Percentiles rank a stretch among this genome's conserved stretches.
Evolutionary conservation across 2,113 vertebrate species (phyloP).

Genomic region (Hyla sarda): DNA sequence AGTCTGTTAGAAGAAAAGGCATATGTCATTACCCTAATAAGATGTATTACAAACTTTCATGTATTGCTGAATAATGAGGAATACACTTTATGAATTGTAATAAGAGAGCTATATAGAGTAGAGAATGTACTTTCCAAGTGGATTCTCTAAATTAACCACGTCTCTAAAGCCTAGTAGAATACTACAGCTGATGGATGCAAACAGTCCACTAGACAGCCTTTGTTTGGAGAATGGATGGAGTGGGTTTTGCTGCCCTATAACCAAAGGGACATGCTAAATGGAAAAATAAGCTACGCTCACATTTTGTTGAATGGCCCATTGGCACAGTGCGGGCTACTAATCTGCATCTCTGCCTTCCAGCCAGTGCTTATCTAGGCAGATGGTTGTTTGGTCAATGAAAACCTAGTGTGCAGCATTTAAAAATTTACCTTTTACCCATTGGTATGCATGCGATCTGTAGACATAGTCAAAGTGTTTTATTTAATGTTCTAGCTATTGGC

Average conservation of each 20-base stretch:
- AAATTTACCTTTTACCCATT: too few relatives aligned
- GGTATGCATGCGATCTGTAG: too few relatives aligned
- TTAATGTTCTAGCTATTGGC: background rate
- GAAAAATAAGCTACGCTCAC: too few relatives aligned
- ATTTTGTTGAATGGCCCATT: too few relatives aligned
- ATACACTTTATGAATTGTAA: background rate
- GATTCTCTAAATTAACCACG: slow-evolving; percentile 14
- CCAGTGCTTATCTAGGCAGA: too few relatives aligned
- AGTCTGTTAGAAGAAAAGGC: background rate
- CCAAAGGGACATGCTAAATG: too few relatives aligned
- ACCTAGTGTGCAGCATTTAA: too few relatives aligned
- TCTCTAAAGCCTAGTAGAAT: background rate
- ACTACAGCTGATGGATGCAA: background rate
- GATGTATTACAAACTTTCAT: background rate
- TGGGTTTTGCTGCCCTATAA: background rate
- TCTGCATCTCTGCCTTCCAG: too few relatives aligned
- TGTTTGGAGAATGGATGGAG: background rate
- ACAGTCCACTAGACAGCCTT: background rate
- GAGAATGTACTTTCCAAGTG: background rate
- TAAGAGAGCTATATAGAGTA: background rate
- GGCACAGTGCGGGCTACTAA: too few relatives aligned
- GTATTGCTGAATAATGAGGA: background rate
- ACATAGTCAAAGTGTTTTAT: background rate
- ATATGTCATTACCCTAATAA: background rate
- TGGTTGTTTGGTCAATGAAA: too few relatives aligned